Evolutionary conservation across 2,113 vertebrate genomes (phyloP).

Genomic region (Rana temporaria): DNA sequence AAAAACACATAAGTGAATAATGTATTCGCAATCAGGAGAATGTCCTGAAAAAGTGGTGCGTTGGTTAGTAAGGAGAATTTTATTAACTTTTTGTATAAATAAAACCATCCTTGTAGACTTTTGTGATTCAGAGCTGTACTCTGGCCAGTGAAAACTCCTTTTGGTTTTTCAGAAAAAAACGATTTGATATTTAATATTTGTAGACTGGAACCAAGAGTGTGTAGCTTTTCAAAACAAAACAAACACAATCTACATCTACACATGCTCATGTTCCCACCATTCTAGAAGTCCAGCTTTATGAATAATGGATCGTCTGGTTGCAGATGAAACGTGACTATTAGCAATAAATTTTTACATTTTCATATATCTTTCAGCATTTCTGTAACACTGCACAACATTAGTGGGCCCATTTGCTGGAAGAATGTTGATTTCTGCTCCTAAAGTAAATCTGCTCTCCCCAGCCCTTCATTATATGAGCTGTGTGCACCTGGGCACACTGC

Average conservation of each 20-base stretch:
- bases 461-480: too few species aligned
- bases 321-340: not conserved
- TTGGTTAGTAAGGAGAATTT: slow-evolving; percentile 16
- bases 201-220: slow-evolving; percentile 7
- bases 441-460: too few species aligned
- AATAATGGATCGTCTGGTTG: not conserved
- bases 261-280: not conserved
- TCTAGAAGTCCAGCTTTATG: not conserved
- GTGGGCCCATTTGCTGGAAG: too few species aligned
- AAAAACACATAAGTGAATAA: slow-evolving; percentile 30
- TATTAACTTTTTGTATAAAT: slow-evolving; percentile 15
- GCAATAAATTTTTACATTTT: not conserved
- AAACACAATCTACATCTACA: not conserved
- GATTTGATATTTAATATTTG: slow-evolving; percentile 46
- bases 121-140: not conserved
- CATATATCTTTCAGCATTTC: not conserved
- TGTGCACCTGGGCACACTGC: too few species aligned
- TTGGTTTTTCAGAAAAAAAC: not conserved
- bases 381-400: not conserved
- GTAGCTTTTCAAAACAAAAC: slow-evolving; percentile 11
- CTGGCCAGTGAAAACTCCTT: slow-evolving; percentile 33
- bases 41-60: slow-evolving; percentile 16
- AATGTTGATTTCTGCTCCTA: too few species aligned
- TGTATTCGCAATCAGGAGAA: slow-evolving; percentile 30
- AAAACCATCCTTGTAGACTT: slow-evolving; percentile 16